Evolutionary conservation across 2,797 vertebrate species (phyloP).

Genomic region (Craterocephalus amniculus): DNA sequence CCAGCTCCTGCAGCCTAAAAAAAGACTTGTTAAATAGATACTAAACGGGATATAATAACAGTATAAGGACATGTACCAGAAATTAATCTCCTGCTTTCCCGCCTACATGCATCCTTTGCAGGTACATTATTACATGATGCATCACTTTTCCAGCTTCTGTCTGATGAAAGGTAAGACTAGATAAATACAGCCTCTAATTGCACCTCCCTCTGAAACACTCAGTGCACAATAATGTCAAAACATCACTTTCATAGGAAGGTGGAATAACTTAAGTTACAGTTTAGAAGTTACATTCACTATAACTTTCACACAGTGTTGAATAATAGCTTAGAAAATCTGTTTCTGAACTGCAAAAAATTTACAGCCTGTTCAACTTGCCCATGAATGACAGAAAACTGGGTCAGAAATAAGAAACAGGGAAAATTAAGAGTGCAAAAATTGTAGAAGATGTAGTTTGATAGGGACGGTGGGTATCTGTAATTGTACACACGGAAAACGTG

Average conservation of each 20-base stretch:
- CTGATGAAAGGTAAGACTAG: conserved; percentile 14
- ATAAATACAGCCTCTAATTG: conserved; percentile 25
- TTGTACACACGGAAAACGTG: background rate
- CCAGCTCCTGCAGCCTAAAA: background rate
- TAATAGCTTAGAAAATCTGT: conserved; percentile 44
- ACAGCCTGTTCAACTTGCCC: conserved; percentile 31
- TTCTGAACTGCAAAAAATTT: conserved; percentile 38
- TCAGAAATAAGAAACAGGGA: conserved; percentile 16
- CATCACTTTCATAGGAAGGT: no score
- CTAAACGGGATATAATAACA: background rate
- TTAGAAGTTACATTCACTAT: no score
- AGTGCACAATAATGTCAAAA: background rate
- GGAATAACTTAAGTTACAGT: no score
- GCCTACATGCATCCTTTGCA: conserved; percentile 7
- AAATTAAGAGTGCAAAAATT: background rate
- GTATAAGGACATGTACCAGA: background rate
- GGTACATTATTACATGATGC: background rate
- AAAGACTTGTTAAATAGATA: background rate
- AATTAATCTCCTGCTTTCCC: background rate
- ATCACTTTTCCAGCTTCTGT: background rate
- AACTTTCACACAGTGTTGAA: conserved; percentile 10
- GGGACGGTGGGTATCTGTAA: background rate
- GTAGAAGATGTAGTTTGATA: background rate
- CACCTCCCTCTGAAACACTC: conserved; percentile 26
- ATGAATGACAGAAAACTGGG: conserved; percentile 10